Conservation (phyloP, 2,888 invertebrate species). For the Drosophila antonietae region DNA sequence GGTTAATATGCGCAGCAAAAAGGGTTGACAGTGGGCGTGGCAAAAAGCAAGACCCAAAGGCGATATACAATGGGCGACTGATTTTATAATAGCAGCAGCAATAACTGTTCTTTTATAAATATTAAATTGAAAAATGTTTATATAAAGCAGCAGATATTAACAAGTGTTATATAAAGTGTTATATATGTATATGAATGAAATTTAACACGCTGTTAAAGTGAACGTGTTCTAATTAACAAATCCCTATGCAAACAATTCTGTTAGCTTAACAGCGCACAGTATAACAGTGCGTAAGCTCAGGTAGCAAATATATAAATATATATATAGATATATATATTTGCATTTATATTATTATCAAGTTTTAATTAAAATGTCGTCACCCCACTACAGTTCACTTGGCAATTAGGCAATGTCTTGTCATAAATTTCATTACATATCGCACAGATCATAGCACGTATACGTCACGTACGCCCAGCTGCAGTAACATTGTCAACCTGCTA, state of each 20-base stretch:
- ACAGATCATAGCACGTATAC: conserved; percentile 37
- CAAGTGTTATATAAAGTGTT: neutral
- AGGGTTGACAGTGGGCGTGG: neutral
- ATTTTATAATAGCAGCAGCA: conserved; percentile 8
- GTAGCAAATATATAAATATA: neutral
- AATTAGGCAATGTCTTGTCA: conserved; percentile 69
- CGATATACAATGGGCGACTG: conserved; percentile 4
- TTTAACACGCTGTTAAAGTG: neutral
- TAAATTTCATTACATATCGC: conserved; percentile 56
- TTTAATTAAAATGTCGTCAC: conserved; percentile 76
- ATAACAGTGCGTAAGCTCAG: neutral
- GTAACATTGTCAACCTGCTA: conserved; percentile 59
- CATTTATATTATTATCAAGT: conserved; percentile 32
- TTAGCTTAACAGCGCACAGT: neutral
- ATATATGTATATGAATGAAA: neutral
- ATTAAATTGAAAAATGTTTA: neutral
- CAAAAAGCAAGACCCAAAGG: neutral
- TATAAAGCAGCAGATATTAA: neutral
- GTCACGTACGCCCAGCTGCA: conserved; percentile 48
- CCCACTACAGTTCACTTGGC: conserved; percentile 45
- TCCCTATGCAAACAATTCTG: neutral
- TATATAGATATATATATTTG: neutral
- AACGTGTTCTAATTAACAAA: neutral
- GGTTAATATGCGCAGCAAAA: conserved; percentile 12
- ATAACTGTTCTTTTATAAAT: neutral